These are phyloP conservation scores for Homalodisca vitripennis DNA, from an alignment of 1,140 invertebrate genomes.

Conservation along the genomic window DNA sequence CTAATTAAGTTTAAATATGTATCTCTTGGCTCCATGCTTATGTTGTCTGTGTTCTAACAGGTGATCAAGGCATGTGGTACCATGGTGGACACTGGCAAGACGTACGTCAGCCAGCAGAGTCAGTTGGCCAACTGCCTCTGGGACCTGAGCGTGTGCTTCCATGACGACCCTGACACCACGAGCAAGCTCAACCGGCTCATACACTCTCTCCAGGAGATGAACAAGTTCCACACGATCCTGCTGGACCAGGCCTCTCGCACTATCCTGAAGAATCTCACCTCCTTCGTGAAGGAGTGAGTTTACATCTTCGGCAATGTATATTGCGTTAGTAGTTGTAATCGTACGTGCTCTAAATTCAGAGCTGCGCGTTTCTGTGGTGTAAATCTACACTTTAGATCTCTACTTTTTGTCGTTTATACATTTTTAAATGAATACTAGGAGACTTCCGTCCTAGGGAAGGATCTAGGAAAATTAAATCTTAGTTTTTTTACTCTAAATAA, in stretches of 20 bases:
- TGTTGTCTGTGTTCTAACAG: conserved; percentile 52
- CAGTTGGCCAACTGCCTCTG: conserved; percentile 79
- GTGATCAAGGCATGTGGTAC: conserved; percentile 76
- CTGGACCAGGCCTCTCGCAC: conserved; percentile 88
- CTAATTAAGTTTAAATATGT: not conserved
- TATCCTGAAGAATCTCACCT: conserved; percentile 82
- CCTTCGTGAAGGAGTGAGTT: conserved; percentile 83
- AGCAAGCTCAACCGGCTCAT: conserved; percentile 70
- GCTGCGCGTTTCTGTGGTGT: too few relatives aligned
- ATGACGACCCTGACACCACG: conserved; percentile 66
- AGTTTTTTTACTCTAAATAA: too few relatives aligned
- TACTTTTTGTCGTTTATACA: too few relatives aligned
- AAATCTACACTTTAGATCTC: too few relatives aligned
- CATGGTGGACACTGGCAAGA: conserved; percentile 87
- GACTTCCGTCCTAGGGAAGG: too few relatives aligned
- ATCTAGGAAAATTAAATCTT: too few relatives aligned
- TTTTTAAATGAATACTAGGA: too few relatives aligned
- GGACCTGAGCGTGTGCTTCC: conserved; percentile 77
- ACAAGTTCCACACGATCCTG: conserved; percentile 87
- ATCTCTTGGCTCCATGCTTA: too few relatives aligned
- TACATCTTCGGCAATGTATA: too few relatives aligned
- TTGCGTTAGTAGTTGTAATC: too few relatives aligned
- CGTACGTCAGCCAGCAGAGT: conserved; percentile 81
- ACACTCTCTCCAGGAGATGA: conserved; percentile 79
- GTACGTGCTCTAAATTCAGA: too few relatives aligned